Base-by-base conservation (phyloP, 2,113 vertebrate genomes). In the Sinocyclocheilus grahami region DNA sequence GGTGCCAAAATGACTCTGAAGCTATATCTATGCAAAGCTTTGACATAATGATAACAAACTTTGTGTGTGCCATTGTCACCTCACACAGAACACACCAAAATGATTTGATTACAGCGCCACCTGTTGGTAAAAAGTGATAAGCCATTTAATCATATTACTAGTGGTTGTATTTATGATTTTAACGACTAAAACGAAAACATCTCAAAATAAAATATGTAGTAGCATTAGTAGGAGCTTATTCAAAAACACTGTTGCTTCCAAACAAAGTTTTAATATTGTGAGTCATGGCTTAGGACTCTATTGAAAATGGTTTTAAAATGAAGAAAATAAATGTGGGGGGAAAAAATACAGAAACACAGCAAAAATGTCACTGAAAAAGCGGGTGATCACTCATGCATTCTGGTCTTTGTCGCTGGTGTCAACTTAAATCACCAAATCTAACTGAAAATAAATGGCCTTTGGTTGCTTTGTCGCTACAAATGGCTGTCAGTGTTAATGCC, bases 401-500 rank as follows among this genome's bases (percentile, higher is more conserved):
- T 18, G 20, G 37, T 46, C 42, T 76, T 22, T 22, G 58, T 60
- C 1, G 7, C 58, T 22, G 2, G 1, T 55, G 76, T 55, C 24
- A 55, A 16, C 76, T 10, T 78, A 78, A 30, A 63, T 80, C 53
- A 27, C 33, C 37, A 63, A 79, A 46, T 63, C 22, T 63, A 81
- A 81, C 16, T 30, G 75, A 48, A 27, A 51, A 53, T 78, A 30
- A 30, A 78, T 30, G 1, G 22, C 27, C 76, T 33, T 33, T 53
- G 4, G 62, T 82, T 27, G 39, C 33, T 81, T 63, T 46, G 18
- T 51, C 2, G 0, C n/a, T 65, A 81, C 22, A 42, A 37, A 62
- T 79, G 30, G 1, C 4, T 48, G 39, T 48, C 37, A 42, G 37
- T 48, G 58, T 30, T 7, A 81, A 63, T 16, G 16, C 5, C 33